Evolutionary conservation across 2,113 vertebrate genomes (phyloP).

Genomic region (Illadopsis cleaveri): DNA sequence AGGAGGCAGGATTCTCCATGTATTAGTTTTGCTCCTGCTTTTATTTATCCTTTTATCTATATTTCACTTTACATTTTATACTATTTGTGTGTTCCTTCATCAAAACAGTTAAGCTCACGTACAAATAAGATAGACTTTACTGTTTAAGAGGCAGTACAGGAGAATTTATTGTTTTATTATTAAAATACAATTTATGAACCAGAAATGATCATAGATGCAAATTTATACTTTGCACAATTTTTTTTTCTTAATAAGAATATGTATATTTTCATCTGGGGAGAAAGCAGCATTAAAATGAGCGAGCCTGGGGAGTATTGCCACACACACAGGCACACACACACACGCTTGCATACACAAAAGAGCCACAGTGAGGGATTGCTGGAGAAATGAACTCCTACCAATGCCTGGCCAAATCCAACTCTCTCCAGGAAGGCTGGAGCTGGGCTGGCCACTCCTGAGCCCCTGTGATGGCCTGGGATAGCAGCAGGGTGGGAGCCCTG

Average conservation of each 20-base stretch:
- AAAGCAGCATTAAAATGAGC: slow-evolving; percentile 28
- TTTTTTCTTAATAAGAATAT: slow-evolving; percentile 56
- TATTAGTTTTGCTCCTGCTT: neutral
- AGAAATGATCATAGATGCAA: slow-evolving; percentile 39
- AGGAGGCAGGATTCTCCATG: neutral
- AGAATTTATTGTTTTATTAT: slow-evolving; percentile 14
- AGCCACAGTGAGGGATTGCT: neutral
- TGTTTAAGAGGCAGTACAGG: neutral
- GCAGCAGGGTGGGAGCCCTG: neutral
- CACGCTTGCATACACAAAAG: neutral
- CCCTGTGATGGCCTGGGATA: accelerated
- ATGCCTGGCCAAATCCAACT: accelerated
- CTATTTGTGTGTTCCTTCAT: neutral
- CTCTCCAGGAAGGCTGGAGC: neutral
- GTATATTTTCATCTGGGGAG: slow-evolving; percentile 50
- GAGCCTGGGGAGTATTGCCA: slow-evolving; percentile 33
- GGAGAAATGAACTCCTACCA: neutral
- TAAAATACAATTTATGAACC: slow-evolving; percentile 42
- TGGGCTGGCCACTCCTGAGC: neutral
- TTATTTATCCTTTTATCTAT: neutral
- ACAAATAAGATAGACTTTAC: neutral
- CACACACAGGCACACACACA: neutral
- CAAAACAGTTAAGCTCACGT: neutral
- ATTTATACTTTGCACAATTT: slow-evolving; percentile 39
- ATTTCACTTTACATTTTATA: neutral